Base-by-base conservation (phyloP, 2,113 vertebrate genomes). In the Casuarius casuarius region DNA sequence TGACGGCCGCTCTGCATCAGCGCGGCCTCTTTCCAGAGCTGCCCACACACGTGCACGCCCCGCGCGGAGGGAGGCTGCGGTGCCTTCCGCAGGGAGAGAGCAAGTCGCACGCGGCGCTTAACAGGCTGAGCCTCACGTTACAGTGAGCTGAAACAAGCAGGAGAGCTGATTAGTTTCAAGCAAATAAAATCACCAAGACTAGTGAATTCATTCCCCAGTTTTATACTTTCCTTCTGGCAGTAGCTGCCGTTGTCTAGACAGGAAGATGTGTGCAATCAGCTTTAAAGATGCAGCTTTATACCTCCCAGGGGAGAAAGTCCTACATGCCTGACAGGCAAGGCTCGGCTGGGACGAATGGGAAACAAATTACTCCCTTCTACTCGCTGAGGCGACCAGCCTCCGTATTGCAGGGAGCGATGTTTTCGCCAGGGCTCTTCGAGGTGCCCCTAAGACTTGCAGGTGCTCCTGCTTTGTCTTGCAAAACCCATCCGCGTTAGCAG, bases 261-360 rank as follows among this genome's bases (percentile, higher is more conserved):
- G 97, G 97, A 97, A 93, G 84, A 95, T 94, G 89, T 20, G 52
- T 95, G 87, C 84, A 70, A 78, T 89, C 59, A 88, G 58, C 73
- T 88, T 87, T 89, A 87, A 95, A 95, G 95, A 90, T 52, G 66
- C 78, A 75, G 72, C 78, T 66, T 70, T 56, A 75, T 73, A 51
- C 71, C 22, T 76, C 71, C 26, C 62, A 10, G 21, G 62, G 73
- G 82, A 82, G 59, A 83, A 79, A 80, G 35, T 75, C 21, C 58
- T 15, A 10, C 51, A 75, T 44, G 20, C 63, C 35, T n/a, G 35
- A 42, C 61, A 79, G 73, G 38, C 44, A 84, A 67, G 68, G 59
- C 74, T 92, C 65, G 86, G 58, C 31, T 46, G 66, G 74, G 71
- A 7, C 63, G 66, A 56, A 58, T 54, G 22, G 48, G 82, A 40